Percentiles rank a stretch among this genome's conserved stretches.
These are phyloP conservation scores for Merops nubicus DNA, from an alignment of 2,113 vertebrate species.

Conservation along the genomic window DNA sequence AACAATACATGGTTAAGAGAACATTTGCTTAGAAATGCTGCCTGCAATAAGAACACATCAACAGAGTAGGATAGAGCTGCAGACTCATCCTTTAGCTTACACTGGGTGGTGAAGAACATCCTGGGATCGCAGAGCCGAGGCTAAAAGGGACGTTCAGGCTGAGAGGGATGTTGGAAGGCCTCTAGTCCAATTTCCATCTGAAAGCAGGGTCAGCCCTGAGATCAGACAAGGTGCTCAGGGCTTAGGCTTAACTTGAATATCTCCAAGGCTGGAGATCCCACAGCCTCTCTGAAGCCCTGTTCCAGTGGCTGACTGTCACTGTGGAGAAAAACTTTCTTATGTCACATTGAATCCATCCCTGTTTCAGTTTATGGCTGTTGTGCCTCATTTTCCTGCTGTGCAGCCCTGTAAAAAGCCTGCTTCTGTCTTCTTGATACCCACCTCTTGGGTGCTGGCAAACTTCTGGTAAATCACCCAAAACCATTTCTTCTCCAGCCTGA, in stretches of 20 bases:
- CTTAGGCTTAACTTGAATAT: neutral
- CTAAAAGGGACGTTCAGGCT: accelerated
- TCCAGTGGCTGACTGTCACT: neutral
- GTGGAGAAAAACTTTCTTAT: neutral
- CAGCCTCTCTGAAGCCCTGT: neutral
- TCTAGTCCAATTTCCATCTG: neutral
- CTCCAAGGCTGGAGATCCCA: neutral
- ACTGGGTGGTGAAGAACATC: neutral
- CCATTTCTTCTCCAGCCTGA: neutral
- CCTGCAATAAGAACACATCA: neutral
- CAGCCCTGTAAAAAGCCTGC: neutral
- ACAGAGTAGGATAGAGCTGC: neutral
- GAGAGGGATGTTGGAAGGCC: neutral
- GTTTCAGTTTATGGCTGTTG: neutral
- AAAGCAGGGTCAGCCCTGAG: neutral
- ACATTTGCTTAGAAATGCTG: neutral
- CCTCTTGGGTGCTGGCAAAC: neutral
- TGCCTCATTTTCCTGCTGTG: neutral
- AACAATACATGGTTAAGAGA: neutral
- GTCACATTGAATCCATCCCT: neutral
- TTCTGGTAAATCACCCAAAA: neutral
- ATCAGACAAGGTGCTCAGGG: neutral
- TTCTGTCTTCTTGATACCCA: neutral
- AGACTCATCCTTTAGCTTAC: neutral
- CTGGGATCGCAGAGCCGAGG: neutral